Conservation (phyloP, 2,113 vertebrate species). For the Ictalurus furcatus region DNA sequence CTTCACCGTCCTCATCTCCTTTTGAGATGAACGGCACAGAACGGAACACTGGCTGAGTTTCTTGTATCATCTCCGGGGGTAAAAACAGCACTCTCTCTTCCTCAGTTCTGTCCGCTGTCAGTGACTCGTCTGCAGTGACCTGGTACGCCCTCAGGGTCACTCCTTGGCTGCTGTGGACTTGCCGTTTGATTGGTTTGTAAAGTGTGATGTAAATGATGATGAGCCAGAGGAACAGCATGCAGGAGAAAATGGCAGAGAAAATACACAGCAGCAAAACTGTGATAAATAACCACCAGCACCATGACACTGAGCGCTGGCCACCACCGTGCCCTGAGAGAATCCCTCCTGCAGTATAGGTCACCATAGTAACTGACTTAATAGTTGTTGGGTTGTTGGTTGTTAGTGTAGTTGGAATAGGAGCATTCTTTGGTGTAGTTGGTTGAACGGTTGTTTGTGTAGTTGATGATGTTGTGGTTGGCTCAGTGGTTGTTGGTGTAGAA, state of each 20-base stretch:
- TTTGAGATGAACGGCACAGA: conserved; percentile 67
- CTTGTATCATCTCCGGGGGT: conserved; percentile 38
- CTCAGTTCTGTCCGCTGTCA: not conserved
- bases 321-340: not conserved
- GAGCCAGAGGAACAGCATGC: conserved; percentile 45
- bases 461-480: not conserved
- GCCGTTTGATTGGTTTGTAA: conserved; percentile 51
- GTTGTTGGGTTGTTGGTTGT: not conserved
- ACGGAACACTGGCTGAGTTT: conserved; percentile 61
- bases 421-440: not conserved
- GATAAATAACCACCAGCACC: conserved; percentile 69
- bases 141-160: not conserved
- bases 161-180: not conserved
- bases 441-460: not conserved
- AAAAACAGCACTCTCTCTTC: conserved; percentile 30
- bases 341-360: not conserved
- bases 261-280: conserved; percentile 57
- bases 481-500: not conserved
- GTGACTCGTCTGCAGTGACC: not conserved
- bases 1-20: conserved; percentile 21
- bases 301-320: not conserved
- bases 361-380: not conserved
- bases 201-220: conserved; percentile 55
- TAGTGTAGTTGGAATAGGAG: not conserved
- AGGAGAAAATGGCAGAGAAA: conserved; percentile 5